phyloP scores from a whole-genome alignment of 2,888 invertebrate genomes.

The Eristalinus sepulchralis region DNA sequence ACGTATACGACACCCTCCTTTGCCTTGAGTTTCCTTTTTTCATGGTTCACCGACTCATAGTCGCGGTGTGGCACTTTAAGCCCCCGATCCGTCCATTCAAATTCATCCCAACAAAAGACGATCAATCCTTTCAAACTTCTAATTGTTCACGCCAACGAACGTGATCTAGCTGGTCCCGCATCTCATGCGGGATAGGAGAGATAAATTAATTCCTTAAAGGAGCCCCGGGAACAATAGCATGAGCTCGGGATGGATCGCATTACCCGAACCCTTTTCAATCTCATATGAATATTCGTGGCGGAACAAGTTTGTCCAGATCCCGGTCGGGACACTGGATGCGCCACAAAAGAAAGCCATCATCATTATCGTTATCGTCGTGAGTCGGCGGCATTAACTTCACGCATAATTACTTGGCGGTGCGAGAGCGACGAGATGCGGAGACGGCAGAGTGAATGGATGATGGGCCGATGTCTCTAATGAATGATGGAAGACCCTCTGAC shows the following conservation, averaged over 20 bases:
- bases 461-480: not conserved
- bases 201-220: constrained; percentile 2
- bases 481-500: constrained; percentile 9
- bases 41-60: not conserved
- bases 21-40: not conserved
- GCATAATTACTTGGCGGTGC: not conserved
- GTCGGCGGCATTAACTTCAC: not conserved
- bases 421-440: not conserved
- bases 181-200: constrained; percentile 21
- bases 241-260: constrained; percentile 6
- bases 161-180: not conserved
- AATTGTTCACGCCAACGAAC: constrained; percentile 4
- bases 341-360: not conserved
- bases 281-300: constrained; percentile 6
- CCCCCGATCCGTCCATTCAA: not conserved
- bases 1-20: not conserved
- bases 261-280: constrained; percentile 18
- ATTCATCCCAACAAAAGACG: not conserved
- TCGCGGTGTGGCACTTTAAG: not conserved
- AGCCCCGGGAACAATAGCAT: not conserved
- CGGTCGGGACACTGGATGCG: constrained; percentile 1
- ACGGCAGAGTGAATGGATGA: too few species aligned
- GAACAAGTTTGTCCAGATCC: constrained; percentile 10
- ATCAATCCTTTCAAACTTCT: constrained; percentile 12
- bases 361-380: not conserved